Evolutionary conservation across 2,113 vertebrate genomes (phyloP), one percentile per base, ranked within the genome.

Genomic region (Cheirogaleus medius): DNA sequence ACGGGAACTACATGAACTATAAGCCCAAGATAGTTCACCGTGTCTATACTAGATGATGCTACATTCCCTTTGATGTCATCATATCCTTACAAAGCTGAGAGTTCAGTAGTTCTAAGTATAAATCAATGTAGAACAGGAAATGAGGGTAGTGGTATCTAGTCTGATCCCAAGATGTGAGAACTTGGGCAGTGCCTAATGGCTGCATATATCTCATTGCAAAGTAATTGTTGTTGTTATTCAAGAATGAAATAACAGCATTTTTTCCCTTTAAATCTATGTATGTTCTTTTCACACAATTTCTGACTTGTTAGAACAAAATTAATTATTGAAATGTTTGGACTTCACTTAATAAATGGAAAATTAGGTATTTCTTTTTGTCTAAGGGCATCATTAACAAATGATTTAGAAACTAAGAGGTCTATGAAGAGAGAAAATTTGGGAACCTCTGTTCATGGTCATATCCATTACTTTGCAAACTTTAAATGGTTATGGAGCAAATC

Each of bases 221-320:
- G 17, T 74, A 42, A 85, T 15, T 15, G 14, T 21, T 15, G 11
- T 20, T 10, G 21, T 37, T 56, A 44, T 82, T 81, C 8, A 54
- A 83, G 44, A 83, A 32, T 8, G 8, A 78, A 74, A 39, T 21
- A 68, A 37, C 1, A 14, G 2, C 47, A 39, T 47, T 27, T 49
- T 87, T 58, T 92, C 96, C 32, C n/a, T 47, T 87, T 80, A 76
- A 71, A 84, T 60, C 42, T 88, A 34, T 42, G 5, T 73, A 8
- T 64, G 69, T 66, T 96, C 32, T 27, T 76, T 73, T 78, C 7
- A 71, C 17, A 21, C 11, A 47, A 52, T 27, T 68, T 60, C 18
- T 63, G 87, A 71, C 27, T 78, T 90, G 15, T 90, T 91, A 64
- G 42, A 64, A 74, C n/a, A 89, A 34, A 85, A 87, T 20, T 68